Base-by-base conservation (phyloP, 2,888 invertebrate genomes). In the Margaritifera margaritifera region DNA sequence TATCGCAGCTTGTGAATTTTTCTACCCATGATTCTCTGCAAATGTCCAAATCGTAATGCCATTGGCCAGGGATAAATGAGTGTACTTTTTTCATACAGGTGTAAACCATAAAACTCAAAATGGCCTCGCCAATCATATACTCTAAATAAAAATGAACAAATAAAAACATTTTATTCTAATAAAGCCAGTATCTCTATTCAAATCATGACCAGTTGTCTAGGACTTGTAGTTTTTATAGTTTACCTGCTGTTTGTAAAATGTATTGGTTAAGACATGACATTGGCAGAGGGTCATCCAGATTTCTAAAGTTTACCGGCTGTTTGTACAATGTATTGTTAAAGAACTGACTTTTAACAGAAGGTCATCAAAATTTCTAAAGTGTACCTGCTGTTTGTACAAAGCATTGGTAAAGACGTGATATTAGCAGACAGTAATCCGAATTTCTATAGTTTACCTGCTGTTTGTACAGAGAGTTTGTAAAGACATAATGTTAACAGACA, bases 271-370 rank as follows among this genome's bases (percentile, higher is more conserved):
- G 62, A 62, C 18, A 69, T n/a, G 53, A 92, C 0, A 95, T 94
- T 71, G 97, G 91, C 51, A 97, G 90, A 1, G 96, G 94, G 83
- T 96, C 95, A 0, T 95, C 95, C 64, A 97, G 91, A 81, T 95
- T 95, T 18, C 18, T 11, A 11, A 19, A 59, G 42, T 73, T 73
- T 80, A 90, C 90, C 92, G 78, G 94, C 92, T 42, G 94, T 94
- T 80, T 93, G 81, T 19, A 90, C 80, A 90, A 90, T 91, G 80
- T 93, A 92, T 68, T 92, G 92, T 78, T 95, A 93, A 64, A 94
- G 92, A 59, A 92, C 91, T n/a, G 92, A 92, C n/a, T 1, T 95
- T 94, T 71, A 97, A 91, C 51, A 97, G 90, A 1, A 96, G 94
- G 83, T 96, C 95, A 0, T 95, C 95, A 64, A 97, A 91, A 81